phyloP scores from a whole-genome alignment of 2,888 invertebrate genomes.

The Synergus itoensis region DNA sequence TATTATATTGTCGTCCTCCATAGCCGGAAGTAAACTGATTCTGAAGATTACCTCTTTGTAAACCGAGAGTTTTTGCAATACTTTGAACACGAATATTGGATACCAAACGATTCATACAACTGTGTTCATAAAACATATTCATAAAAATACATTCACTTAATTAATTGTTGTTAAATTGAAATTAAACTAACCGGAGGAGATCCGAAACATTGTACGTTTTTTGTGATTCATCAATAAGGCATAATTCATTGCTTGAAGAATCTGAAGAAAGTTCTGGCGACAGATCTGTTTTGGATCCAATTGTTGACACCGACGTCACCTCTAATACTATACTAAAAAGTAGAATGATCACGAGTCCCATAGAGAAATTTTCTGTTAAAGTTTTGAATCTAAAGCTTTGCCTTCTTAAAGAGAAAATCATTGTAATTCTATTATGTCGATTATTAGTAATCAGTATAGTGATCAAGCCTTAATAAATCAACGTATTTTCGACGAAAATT shows the following conservation, averaged over 20 bases:
- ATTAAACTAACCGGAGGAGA: constrained; percentile 66
- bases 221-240: constrained; percentile 49
- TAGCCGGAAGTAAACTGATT: background rate
- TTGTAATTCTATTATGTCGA: background rate
- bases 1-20: background rate
- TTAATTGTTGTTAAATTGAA: too few relatives aligned
- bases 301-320: background rate
- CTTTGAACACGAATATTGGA: background rate
- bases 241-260: background rate
- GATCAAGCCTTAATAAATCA: background rate
- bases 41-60: background rate
- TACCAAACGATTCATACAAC: constrained; percentile 67
- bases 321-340: background rate
- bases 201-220: constrained; percentile 65
- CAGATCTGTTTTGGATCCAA: background rate
- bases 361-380: background rate
- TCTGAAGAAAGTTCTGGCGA: background rate
- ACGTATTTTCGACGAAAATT: background rate
- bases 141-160: background rate
- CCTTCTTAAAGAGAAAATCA: background rate
- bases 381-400: background rate
- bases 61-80: background rate
- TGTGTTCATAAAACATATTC: constrained; percentile 51
- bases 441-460: background rate
- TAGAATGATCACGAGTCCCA: background rate